A percentile compares a stretch with the other conserved stretches of the same genome.
phyloP scores from a whole-genome alignment of 2,888 invertebrate species.

The Xanthostigma xanthostigma region DNA sequence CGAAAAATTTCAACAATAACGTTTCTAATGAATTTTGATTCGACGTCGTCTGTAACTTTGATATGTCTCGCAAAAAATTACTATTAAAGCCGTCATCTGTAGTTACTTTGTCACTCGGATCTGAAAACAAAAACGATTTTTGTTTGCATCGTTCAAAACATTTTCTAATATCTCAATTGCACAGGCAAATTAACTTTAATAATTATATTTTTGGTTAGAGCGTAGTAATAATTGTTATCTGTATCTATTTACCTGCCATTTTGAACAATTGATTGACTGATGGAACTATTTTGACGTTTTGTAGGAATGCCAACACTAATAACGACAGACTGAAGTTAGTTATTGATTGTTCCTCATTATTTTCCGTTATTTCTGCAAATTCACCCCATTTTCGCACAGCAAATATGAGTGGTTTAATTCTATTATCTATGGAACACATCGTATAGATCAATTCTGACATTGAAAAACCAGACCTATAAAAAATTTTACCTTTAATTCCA shows the following conservation, averaged over 20 bases:
- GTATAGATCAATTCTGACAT: constrained; percentile 76
- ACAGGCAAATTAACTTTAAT: no score
- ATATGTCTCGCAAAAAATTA: constrained; percentile 55
- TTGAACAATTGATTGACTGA: constrained; percentile 40
- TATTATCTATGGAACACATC: constrained; percentile 52
- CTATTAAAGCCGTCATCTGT: constrained; percentile 60
- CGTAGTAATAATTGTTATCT: no score
- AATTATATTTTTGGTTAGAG: no score
- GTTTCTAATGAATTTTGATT: constrained; percentile 39
- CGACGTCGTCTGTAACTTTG: constrained; percentile 30
- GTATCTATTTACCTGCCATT: constrained; percentile 34
- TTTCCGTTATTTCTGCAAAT: constrained; percentile 49
- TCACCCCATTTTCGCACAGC: constrained; percentile 72
- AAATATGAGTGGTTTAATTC: constrained; percentile 63
- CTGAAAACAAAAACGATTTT: constrained; percentile 23
- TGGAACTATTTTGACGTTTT: constrained; percentile 51
- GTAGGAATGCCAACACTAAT: constrained; percentile 68
- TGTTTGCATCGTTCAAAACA: no score
- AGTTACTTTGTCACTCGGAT: constrained; percentile 40
- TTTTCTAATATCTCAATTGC: no score
- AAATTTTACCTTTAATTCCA: neutral
- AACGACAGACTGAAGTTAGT: constrained; percentile 79
- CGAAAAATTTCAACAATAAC: constrained; percentile 63
- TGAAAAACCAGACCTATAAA: constrained; percentile 56
- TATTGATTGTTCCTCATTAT: constrained; percentile 67